These are phyloP conservation scores for Parazoanthus atlanticus DNA, from an alignment of 92 coral and sea anemone genomes.

Conservation along the genomic window DNA sequence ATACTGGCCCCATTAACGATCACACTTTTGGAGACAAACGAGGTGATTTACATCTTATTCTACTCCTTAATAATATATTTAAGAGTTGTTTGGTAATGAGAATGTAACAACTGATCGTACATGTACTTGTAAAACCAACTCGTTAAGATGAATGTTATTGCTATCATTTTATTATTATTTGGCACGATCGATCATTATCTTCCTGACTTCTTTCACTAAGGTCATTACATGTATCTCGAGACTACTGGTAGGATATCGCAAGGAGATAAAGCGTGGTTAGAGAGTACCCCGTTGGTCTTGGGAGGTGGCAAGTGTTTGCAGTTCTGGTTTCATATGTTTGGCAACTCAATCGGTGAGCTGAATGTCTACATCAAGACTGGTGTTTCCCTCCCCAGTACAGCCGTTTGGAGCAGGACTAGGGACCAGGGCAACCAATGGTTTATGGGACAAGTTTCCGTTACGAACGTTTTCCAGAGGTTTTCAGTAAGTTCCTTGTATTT, in stretches of 20 bases:
- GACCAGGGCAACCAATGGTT: conserved; percentile 98
- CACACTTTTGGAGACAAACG: conserved; percentile 89
- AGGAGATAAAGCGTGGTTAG: conserved; percentile 77
- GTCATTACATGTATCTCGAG: conserved; percentile 91
- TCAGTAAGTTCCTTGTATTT: conserved; percentile 20
- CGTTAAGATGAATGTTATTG: not conserved
- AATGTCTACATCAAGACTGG: conserved; percentile 76
- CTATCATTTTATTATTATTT: not conserved
- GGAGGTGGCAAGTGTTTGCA: conserved; percentile 85
- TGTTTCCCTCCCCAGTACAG: conserved; percentile 51
- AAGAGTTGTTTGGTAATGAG: no score
- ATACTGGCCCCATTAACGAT: conserved; percentile 89
- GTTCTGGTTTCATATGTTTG: conserved; percentile 99
- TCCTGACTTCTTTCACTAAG: conserved; percentile 36
- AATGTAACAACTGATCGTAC: no score
- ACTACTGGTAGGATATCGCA: conserved; percentile 49
- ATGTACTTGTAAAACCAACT: no score
- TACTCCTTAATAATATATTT: not conserved
- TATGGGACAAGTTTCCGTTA: conserved; percentile 81
- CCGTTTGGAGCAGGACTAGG: conserved; percentile 76
- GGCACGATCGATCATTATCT: not conserved
- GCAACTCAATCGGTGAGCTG: conserved; percentile 84
- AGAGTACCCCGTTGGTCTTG: conserved; percentile 66
- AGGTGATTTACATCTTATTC: conserved; percentile 53
- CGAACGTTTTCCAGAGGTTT: conserved; percentile 40